Conservation (phyloP, 2,797 vertebrate species). For the Glossophaga mutica region DNA sequence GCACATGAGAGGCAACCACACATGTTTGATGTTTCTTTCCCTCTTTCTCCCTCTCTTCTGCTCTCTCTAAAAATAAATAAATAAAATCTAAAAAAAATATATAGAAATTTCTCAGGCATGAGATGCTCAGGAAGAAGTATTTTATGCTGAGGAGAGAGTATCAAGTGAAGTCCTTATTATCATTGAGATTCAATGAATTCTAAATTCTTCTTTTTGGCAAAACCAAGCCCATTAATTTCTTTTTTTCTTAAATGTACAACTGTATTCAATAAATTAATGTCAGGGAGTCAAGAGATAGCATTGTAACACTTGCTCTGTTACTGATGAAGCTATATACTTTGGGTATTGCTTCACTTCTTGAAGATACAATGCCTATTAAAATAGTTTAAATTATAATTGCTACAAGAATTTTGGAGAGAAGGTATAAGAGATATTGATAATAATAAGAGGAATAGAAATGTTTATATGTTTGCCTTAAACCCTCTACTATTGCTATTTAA, state of each 20-base stretch:
- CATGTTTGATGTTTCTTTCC: too few relatives aligned
- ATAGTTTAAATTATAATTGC: constrained; percentile 18
- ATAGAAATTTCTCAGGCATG: neutral
- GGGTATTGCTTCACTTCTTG: neutral
- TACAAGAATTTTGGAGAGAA: neutral
- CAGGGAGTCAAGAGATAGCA: neutral
- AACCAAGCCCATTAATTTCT: neutral
- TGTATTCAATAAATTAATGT: neutral
- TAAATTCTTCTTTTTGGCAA: neutral
- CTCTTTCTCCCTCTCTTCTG: too few relatives aligned
- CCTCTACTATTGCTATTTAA: neutral
- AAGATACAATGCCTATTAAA: neutral
- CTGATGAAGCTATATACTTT: neutral
- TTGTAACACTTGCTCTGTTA: neutral
- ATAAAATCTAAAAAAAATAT: neutral
- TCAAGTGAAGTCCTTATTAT: neutral
- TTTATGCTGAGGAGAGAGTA: neutral
- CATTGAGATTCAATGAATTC: neutral
- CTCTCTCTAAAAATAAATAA: too few relatives aligned
- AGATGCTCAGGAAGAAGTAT: neutral
- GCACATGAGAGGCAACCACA: too few relatives aligned
- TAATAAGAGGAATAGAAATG: constrained; percentile 1
- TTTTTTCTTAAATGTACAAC: neutral
- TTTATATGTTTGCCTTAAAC: constrained; percentile 1
- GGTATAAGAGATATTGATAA: constrained; percentile 10